Percentiles rank a stretch among this genome's conserved stretches.
Conservation (phyloP, 2,113 vertebrate genomes). For the Protobothrops flavoviridis region DNA sequence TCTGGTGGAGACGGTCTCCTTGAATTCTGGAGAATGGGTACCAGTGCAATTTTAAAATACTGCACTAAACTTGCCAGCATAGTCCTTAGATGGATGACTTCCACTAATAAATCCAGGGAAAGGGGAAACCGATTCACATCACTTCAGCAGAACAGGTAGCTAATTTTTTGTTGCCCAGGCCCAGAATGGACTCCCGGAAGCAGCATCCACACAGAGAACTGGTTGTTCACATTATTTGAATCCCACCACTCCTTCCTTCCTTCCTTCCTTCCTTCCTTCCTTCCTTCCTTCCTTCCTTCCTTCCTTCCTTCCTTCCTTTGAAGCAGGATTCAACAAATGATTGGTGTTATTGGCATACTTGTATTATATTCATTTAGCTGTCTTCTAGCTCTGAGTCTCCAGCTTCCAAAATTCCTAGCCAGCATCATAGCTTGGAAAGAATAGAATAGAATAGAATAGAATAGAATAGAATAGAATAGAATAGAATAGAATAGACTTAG, state of each 20-base stretch:
- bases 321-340: background rate
- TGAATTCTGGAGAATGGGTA: background rate
- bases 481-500: too few relatives aligned
- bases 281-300: too few relatives aligned
- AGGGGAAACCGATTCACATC: background rate
- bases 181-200: too few relatives aligned
- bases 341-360: background rate
- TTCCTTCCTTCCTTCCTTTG: too few relatives aligned
- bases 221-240: too few relatives aligned
- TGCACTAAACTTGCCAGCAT: background rate
- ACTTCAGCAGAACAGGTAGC: too few relatives aligned
- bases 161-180: too few relatives aligned
- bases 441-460: too few relatives aligned
- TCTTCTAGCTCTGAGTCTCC: background rate
- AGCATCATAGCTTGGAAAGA: background rate
- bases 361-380: background rate
- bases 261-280: too few relatives aligned
- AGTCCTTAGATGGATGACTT: background rate
- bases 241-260: too few relatives aligned
- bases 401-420: background rate
- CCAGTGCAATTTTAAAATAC: background rate
- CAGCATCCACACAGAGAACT: too few relatives aligned
- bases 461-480: too few relatives aligned
- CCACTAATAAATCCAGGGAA: background rate
- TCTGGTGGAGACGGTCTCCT: background rate